Conservation (phyloP, 2,113 vertebrate genomes). For the Stegostoma tigrinum region DNA sequence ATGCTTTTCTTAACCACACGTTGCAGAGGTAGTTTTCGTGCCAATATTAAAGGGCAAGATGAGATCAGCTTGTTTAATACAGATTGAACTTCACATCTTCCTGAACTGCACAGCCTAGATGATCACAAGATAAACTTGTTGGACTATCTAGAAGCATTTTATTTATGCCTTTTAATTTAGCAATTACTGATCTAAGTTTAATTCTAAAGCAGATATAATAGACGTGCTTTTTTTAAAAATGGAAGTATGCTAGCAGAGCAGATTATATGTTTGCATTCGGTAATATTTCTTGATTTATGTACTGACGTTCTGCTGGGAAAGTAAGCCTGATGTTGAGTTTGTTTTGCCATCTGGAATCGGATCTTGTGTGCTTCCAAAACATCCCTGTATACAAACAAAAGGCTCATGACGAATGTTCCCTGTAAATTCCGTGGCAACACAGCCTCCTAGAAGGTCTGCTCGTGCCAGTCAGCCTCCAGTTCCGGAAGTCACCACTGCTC, state of each 20-base stretch:
- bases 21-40: neutral
- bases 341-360: no score
- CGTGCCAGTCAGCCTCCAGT: no score
- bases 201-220: neutral
- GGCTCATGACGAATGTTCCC: no score
- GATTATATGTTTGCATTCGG: neutral
- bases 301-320: neutral
- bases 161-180: neutral
- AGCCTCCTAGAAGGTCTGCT: no score
- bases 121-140: neutral
- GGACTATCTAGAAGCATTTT: neutral
- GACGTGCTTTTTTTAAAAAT: neutral
- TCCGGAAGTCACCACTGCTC: no score
- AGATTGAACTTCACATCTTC: neutral
- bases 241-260: no score
- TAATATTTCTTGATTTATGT: neutral
- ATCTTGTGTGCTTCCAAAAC: no score
- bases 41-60: neutral
- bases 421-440: no score
- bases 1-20: neutral
- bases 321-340: no score
- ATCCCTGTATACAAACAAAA: no score
- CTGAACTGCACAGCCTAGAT: neutral
- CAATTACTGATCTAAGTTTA: neutral
- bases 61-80: neutral